Percentiles rank a stretch among this genome's conserved stretches.
phyloP scores from a whole-genome alignment of 2,797 vertebrate genomes.

The Halcyon smyrnensis region DNA sequence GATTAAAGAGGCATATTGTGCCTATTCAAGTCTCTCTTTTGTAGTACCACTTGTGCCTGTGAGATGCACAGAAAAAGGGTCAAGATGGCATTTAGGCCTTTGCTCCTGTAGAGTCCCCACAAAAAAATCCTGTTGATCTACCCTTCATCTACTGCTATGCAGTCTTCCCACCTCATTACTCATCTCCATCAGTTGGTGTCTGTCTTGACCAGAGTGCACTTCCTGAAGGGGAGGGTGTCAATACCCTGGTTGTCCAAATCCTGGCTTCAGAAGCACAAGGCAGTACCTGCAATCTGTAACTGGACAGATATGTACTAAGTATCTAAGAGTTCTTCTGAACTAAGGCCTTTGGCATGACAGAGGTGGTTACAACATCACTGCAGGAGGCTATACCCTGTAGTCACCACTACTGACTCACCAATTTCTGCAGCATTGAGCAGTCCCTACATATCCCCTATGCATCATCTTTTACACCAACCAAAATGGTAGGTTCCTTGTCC shows the following conservation, averaged over 20 bases:
- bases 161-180: background rate
- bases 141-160: background rate
- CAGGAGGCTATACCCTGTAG: background rate
- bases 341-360: background rate
- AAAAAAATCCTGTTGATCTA: background rate
- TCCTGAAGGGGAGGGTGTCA: background rate
- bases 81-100: background rate
- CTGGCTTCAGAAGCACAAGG: background rate
- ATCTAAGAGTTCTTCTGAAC: background rate
- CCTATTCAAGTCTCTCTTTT: background rate
- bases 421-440: background rate
- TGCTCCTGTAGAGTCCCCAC: background rate
- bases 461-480: rapidly evolving
- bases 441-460: background rate
- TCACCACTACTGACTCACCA: background rate
- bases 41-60: background rate
- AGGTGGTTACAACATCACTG: background rate
- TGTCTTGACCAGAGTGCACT: background rate
- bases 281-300: background rate
- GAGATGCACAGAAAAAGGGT: background rate
- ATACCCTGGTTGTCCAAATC: background rate
- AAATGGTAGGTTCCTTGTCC: background rate
- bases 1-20: background rate
- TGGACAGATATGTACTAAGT: background rate
- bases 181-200: background rate